These are phyloP conservation scores for Drosophila dives DNA, from an alignment of 2,888 invertebrate species.

Conservation along the genomic window DNA sequence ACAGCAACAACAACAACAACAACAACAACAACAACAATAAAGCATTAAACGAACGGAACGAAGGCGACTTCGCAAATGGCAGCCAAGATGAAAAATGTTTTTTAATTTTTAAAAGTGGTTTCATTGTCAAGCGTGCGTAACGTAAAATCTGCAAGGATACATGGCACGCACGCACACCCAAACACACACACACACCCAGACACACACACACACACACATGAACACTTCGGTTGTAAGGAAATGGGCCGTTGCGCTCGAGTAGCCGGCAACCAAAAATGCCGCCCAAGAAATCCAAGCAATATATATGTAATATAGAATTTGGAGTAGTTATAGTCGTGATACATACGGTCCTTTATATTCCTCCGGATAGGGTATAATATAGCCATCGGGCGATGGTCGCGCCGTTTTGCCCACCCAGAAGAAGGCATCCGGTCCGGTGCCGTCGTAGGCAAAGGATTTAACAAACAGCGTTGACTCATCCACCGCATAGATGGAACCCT, in stretches of 20 bases:
- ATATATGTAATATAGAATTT: background rate
- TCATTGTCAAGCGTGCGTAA: slow-evolving; percentile 83
- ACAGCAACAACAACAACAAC: slow-evolving; percentile 38
- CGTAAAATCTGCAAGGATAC: slow-evolving; percentile 72
- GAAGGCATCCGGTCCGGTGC: slow-evolving; percentile 94
- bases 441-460: slow-evolving; percentile 94
- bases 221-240: slow-evolving; percentile 47
- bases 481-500: slow-evolving; percentile 93
- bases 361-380: slow-evolving; percentile 94
- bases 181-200: slow-evolving; percentile 16
- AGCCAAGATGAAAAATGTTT: slow-evolving; percentile 82
- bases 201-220: slow-evolving; percentile 16
- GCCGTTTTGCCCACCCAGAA: slow-evolving; percentile 95
- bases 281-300: slow-evolving; percentile 24
- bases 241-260: slow-evolving; percentile 74
- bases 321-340: slow-evolving; percentile 30
- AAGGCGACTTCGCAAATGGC: slow-evolving; percentile 68
- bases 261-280: slow-evolving; percentile 43
- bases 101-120: slow-evolving; percentile 84
- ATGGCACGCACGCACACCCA: slow-evolving; percentile 38
- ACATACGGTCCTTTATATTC: slow-evolving; percentile 92
- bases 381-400: slow-evolving; percentile 92
- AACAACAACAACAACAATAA: slow-evolving; percentile 41
- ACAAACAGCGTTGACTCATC: slow-evolving; percentile 95
- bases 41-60: slow-evolving; percentile 58